Percentiles rank a stretch among this genome's conserved stretches.
phyloP scores from a whole-genome alignment of 2,888 invertebrate genomes.

The Oxystoma pomonae region DNA sequence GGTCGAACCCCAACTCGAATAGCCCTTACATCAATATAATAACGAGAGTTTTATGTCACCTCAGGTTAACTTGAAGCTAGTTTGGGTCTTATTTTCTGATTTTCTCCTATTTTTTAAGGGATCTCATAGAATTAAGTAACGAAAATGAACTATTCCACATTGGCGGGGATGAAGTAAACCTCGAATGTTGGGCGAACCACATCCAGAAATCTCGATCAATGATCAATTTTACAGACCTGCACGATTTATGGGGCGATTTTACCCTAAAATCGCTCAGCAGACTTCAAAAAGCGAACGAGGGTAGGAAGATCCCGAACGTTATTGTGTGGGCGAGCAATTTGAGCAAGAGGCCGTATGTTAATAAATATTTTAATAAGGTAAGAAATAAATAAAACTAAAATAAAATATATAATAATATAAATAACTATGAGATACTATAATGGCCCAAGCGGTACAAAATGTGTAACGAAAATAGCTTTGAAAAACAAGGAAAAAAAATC shows the following conservation, averaged over 20 bases:
- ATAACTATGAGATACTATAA: too few species aligned
- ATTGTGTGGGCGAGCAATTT: slow-evolving; percentile 75
- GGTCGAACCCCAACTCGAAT: too few species aligned
- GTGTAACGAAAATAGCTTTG: too few species aligned
- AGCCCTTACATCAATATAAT: too few species aligned
- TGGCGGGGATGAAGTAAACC: slow-evolving; percentile 80
- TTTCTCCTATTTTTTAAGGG: too few species aligned
- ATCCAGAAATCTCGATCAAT: slow-evolving; percentile 36
- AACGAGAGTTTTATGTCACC: too few species aligned
- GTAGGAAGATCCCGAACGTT: slow-evolving; percentile 53
- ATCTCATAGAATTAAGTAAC: slow-evolving; percentile 68
- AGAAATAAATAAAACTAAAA: too few species aligned
- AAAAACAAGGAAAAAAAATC: too few species aligned
- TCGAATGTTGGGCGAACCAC: slow-evolving; percentile 70
- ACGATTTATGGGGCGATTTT: slow-evolving; percentile 76
- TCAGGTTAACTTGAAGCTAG: too few species aligned
- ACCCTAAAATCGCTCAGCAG: slow-evolving; percentile 59
- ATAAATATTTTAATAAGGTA: slow-evolving; percentile 46
- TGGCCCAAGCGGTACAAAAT: too few species aligned
- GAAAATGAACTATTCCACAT: slow-evolving; percentile 77
- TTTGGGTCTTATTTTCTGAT: too few species aligned
- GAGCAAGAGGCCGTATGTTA: slow-evolving; percentile 66
- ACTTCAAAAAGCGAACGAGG: slow-evolving; percentile 60
- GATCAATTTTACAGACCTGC: slow-evolving; percentile 67
- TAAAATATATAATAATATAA: too few species aligned